phyloP scores from a whole-genome alignment of 2,888 invertebrate genomes.

The Cabera pusaria region DNA sequence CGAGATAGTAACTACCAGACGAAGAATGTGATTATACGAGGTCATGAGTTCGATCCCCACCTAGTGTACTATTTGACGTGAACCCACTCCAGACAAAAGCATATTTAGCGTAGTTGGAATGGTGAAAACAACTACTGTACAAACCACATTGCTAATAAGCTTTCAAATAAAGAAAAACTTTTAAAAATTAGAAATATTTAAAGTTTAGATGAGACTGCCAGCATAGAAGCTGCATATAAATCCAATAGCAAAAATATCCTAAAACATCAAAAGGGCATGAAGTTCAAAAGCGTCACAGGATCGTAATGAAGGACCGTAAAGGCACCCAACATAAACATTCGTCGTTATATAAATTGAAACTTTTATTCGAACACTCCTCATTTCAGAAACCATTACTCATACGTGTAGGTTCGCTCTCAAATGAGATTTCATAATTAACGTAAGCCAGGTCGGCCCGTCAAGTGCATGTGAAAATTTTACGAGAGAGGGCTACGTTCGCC shows the following conservation, averaged over 20 bases:
- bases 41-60: no score
- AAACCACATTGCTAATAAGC: no score
- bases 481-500: constrained; percentile 59
- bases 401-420: constrained; percentile 72
- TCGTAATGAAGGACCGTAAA: constrained; percentile 25
- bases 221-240: no score
- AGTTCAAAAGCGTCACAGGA: constrained; percentile 2
- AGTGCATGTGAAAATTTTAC: constrained; percentile 82
- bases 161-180: no score
- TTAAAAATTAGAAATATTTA: no score
- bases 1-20: no score
- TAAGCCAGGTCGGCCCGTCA: constrained; percentile 77
- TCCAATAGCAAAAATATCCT: neutral
- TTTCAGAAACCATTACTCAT: constrained; percentile 75
- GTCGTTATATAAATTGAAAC: constrained; percentile 56
- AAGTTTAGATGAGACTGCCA: no score
- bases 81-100: no score
- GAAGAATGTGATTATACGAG: no score
- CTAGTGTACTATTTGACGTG: no score
- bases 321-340: constrained; percentile 32
- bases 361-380: constrained; percentile 64
- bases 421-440: constrained; percentile 83
- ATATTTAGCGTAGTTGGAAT: no score
- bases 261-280: neutral
- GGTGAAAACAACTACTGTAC: no score